Percentiles rank a stretch among this genome's conserved stretches.
These are phyloP conservation scores for Leptopterna dolabrata DNA, from an alignment of 2,888 invertebrate genomes.

Conservation along the genomic window DNA sequence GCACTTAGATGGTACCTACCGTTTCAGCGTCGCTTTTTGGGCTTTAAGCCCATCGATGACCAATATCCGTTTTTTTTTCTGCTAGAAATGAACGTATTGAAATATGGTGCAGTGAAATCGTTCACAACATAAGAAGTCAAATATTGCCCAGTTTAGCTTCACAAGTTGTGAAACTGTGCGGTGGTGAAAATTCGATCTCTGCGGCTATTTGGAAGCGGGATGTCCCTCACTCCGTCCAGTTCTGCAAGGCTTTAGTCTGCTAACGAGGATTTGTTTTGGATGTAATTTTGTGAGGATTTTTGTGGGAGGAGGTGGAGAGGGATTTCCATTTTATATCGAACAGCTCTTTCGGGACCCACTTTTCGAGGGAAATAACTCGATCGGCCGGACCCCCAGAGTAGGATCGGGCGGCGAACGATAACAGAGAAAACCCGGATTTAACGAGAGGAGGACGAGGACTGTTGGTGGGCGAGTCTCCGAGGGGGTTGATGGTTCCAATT, in stretches of 20 bases:
- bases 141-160: no score
- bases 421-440: not conserved
- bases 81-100: no score
- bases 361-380: not conserved
- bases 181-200: not conserved
- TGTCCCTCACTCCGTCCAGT: not conserved
- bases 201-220: not conserved
- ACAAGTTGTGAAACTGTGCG: no score
- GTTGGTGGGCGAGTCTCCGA: not conserved
- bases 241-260: not conserved
- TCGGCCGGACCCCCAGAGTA: not conserved
- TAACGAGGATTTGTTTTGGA: not conserved
- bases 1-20: no score
- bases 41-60: no score
- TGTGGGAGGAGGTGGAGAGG: not conserved
- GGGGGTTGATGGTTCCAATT: not conserved
- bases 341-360: constrained; percentile 7
- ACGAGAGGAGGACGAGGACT: not conserved
- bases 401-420: not conserved
- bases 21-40: no score
- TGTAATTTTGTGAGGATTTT: not conserved
- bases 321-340: constrained; percentile 1
- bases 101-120: no score
- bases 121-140: no score
- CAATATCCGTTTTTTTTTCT: no score